phyloP scores from a whole-genome alignment of 2,888 invertebrate species.

The Drosophila percnosoma region DNA sequence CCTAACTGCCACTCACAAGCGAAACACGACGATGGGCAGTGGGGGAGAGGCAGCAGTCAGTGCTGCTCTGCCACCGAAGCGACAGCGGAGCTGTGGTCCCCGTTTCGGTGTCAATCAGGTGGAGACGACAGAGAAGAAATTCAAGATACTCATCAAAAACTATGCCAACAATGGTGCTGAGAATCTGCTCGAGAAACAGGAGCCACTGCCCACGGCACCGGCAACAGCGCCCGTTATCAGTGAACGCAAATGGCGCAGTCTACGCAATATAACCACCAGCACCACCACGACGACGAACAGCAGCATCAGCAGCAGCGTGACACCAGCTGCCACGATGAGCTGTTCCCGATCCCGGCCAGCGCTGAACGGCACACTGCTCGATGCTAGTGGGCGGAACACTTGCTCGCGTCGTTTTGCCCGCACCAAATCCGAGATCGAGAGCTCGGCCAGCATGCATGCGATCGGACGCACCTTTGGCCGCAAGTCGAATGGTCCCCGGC shows the following conservation, averaged over 20 bases:
- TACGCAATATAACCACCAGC: conserved; percentile 55
- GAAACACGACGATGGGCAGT: conserved; percentile 38
- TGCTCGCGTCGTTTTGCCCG: conserved; percentile 60
- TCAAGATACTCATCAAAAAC: conserved; percentile 74
- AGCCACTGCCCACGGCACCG: conserved; percentile 31
- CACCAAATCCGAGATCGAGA: conserved; percentile 66
- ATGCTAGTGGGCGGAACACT: background rate
- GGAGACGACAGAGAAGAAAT: conserved; percentile 59
- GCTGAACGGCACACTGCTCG: conserved; percentile 10
- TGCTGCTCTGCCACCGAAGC: conserved; percentile 56
- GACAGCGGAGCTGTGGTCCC: conserved; percentile 83
- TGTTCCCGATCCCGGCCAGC: conserved; percentile 37
- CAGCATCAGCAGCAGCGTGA: background rate
- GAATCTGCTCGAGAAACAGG: conserved; percentile 43
- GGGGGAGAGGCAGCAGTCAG: conserved; percentile 24
- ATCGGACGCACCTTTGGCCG: conserved; percentile 72
- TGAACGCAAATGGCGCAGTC: conserved; percentile 69
- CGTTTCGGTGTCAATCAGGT: conserved; percentile 50
- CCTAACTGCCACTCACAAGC: conserved; percentile 56
- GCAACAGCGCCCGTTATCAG: conserved; percentile 52
- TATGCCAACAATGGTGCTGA: conserved; percentile 49
- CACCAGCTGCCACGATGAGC: conserved; percentile 7
- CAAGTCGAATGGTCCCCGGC: conserved; percentile 58
- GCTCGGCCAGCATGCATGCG: conserved; percentile 66
- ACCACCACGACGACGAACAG: conserved; percentile 9